Percentiles rank a stretch among this genome's conserved stretches.
These are phyloP conservation scores for Deroplatys truncata DNA, from an alignment of 2,888 invertebrate genomes.

Conservation along the genomic window DNA sequence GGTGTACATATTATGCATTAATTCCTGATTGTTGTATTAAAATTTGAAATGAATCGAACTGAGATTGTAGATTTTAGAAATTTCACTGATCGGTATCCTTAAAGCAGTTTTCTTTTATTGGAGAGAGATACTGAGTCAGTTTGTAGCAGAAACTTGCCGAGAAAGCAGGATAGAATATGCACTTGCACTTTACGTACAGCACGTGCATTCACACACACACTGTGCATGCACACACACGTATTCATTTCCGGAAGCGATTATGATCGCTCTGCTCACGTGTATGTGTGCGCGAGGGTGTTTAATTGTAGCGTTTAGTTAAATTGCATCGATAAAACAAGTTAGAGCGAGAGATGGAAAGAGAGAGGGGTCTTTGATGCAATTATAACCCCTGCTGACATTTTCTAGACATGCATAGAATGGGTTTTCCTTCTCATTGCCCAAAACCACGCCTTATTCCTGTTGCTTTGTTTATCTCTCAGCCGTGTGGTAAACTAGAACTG, in stretches of 20 bases:
- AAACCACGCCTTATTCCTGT: background rate
- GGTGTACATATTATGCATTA: too few relatives aligned
- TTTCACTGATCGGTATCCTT: too few relatives aligned
- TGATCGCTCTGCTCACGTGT: background rate
- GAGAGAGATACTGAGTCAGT: background rate
- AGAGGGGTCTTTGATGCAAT: background rate
- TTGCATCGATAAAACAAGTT: background rate
- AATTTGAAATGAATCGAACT: too few relatives aligned
- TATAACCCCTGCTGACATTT: background rate
- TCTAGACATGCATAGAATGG: background rate
- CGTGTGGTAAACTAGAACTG: too few relatives aligned
- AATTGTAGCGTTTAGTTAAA: conserved; percentile 13
- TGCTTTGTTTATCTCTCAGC: background rate
- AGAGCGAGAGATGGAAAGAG: background rate
- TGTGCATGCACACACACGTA: background rate
- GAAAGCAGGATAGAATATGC: background rate
- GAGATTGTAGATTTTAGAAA: too few relatives aligned
- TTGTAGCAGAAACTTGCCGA: too few relatives aligned
- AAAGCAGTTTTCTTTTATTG: too few relatives aligned
- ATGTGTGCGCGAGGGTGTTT: background rate
- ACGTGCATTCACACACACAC: too few relatives aligned
- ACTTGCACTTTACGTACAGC: background rate
- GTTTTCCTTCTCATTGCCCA: background rate
- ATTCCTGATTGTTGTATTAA: too few relatives aligned
- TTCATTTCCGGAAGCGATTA: background rate